phyloP scores from a whole-genome alignment of 2,888 invertebrate genomes.

The Caenorhabditis sp. region DNA sequence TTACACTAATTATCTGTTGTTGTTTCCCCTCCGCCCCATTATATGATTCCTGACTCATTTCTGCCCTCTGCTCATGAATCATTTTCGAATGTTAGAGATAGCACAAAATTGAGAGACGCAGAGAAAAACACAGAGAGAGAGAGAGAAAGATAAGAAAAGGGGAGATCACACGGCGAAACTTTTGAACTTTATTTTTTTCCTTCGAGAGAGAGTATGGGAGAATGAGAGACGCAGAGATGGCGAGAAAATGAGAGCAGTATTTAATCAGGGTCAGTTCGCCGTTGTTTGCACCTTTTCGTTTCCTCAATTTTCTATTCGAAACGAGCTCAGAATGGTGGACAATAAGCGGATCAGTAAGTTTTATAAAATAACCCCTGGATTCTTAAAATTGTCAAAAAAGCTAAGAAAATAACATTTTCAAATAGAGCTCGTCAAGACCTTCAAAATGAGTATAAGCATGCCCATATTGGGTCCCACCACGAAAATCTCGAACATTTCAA shows the following conservation, averaged over 20 bases:
- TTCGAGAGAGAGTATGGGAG: not conserved
- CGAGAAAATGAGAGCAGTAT: not conserved
- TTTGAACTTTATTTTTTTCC: not conserved
- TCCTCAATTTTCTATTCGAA: not conserved
- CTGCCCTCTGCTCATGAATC: not conserved
- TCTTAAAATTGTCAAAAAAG: not conserved
- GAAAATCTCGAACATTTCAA: too few species aligned
- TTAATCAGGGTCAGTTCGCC: not conserved
- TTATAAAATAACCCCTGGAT: not conserved
- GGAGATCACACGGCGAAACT: not conserved
- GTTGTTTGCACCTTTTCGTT: not conserved
- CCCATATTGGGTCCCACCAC: too few species aligned
- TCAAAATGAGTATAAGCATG: too few species aligned
- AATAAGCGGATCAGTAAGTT: conserved; percentile 4
- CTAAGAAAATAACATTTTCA: too few species aligned
- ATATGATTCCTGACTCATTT: too few species aligned
- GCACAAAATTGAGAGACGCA: too few species aligned
- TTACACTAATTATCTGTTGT: too few species aligned
- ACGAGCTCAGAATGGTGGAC: not conserved
- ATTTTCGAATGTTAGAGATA: too few species aligned
- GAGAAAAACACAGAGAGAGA: too few species aligned
- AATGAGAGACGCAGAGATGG: not conserved
- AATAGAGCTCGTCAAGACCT: too few species aligned
- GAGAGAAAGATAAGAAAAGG: not conserved
- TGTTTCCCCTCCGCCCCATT: too few species aligned